Evolutionary conservation across 2,797 vertebrate genomes (phyloP).

Genomic region (Diplodus sargus): DNA sequence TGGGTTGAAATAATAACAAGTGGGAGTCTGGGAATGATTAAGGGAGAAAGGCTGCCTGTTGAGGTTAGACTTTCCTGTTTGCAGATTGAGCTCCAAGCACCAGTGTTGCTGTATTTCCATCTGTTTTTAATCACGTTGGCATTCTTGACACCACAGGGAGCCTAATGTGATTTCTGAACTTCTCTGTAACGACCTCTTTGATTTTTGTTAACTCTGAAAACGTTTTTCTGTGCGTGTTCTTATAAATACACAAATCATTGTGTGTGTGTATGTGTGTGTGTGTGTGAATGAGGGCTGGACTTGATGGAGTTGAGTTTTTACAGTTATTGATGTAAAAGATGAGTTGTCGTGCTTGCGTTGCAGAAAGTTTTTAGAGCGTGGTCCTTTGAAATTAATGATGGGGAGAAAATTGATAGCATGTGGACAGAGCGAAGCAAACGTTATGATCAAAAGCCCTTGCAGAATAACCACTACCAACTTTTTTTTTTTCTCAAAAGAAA

Average conservation of each 20-base stretch:
- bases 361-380: not conserved
- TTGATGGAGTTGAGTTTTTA: conserved; percentile 22
- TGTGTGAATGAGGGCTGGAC: conserved; percentile 25
- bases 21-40: conserved; percentile 92
- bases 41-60: conserved; percentile 85
- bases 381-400: conserved; percentile 54
- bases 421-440: conserved; percentile 86
- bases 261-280: conserved; percentile 3
- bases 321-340: conserved; percentile 21
- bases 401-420: conserved; percentile 91
- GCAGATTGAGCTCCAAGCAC: conserved; percentile 89
- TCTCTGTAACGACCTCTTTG: conserved; percentile 82
- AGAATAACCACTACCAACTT: conserved; percentile 84
- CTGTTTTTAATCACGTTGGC: conserved; percentile 91
- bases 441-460: conserved; percentile 89
- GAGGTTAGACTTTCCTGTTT: conserved; percentile 93
- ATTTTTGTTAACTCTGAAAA: conserved; percentile 79
- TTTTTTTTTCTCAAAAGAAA: conserved; percentile 41
- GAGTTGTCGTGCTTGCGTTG: conserved; percentile 16
- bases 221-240: conserved; percentile 56
- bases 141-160: conserved; percentile 88
- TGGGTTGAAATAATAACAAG: conserved; percentile 89
- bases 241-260: conserved; percentile 30
- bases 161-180: conserved; percentile 85
- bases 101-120: conserved; percentile 89